A percentile compares a stretch with the other conserved stretches of the same genome.
phyloP scores from a whole-genome alignment of 2,888 invertebrate genomes.

The Sussaba pulchella region DNA sequence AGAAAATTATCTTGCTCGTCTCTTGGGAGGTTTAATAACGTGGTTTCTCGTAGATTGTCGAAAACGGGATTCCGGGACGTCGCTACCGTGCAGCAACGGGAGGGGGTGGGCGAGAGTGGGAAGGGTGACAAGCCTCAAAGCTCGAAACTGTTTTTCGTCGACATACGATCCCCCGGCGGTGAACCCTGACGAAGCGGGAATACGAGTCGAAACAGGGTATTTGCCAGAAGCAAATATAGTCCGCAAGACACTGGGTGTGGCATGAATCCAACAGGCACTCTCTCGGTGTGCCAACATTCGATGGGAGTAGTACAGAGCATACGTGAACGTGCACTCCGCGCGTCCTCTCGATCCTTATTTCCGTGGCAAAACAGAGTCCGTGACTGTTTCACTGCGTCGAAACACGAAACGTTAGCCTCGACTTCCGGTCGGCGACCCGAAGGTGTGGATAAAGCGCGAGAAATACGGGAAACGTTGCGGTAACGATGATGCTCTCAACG shows the following conservation, averaged over 20 bases:
- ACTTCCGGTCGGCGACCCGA: background rate
- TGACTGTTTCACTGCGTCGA: background rate
- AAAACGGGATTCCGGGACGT: constrained; percentile 42
- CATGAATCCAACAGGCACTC: constrained; percentile 43
- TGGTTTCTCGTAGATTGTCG: constrained; percentile 47
- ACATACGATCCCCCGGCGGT: constrained; percentile 56
- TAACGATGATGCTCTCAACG: background rate
- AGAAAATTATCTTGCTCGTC: constrained; percentile 68
- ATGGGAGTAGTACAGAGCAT: constrained; percentile 3
- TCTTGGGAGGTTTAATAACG: constrained; percentile 75
- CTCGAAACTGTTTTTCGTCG: constrained; percentile 60
- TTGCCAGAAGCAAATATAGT: constrained; percentile 73
- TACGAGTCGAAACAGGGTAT: constrained; percentile 70
- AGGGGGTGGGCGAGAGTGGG: too few species aligned
- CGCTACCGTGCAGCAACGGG: background rate
- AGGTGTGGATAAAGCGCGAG: constrained; percentile 13
- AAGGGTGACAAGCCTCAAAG: constrained; percentile 55
- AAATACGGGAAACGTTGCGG: background rate
- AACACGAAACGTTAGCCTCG: constrained; percentile 5
- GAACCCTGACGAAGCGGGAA: constrained; percentile 65
- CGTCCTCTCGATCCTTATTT: constrained; percentile 13
- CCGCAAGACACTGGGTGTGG: constrained; percentile 51
- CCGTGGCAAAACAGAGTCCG: background rate
- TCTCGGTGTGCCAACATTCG: constrained; percentile 32
- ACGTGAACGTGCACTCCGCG: constrained; percentile 57